Base-by-base conservation (phyloP, 2,797 vertebrate genomes). In the Lophotriccus pileatus region DNA sequence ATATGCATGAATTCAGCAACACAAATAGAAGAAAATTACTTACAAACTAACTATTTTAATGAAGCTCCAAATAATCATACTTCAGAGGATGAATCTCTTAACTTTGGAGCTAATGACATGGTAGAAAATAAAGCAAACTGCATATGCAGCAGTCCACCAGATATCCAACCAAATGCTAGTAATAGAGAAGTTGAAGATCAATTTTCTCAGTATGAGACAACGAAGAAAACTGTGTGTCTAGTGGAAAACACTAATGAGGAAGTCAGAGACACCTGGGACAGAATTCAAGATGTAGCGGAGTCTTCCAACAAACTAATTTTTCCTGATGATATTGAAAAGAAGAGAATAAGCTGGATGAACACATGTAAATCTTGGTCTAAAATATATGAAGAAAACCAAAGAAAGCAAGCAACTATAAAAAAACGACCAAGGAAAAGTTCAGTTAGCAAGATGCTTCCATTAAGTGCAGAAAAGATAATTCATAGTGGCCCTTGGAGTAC, bases 271-370 rank as follows among this genome's bases (percentile, higher is more conserved):
- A n/a, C 23, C 14, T 64, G 50, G 70, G 15, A 77, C 49, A 69
- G 53, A 73, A 53, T 23, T 83, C 82, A 87, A 23, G 60, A 28
- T 62, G 30, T 6, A 9, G 13, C 60, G 50, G 44, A 84, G 43
- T 55, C 10, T 80, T 94, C 64, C 55, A 28, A 24, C 39, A 88
- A 75, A 58, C 19, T 78, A 55, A 14, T 59, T 72, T 92, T 98
- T 93, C 91, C 96, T 21, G 97, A 98, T 68, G 81, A 72, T 87
- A 91, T 98, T 47, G 98, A 99, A 94, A 96, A 97, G 72, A 99
- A 98, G 94, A 98, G 98, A 87, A 88, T 98, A 93, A 89, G 91
- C 6, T 99, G 99, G 99, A 98, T 99, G 97, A 98, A 97, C 62
- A 97, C 96, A 24, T 99, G 98, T 89, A 96, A 97, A 92, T 92